Conservation (phyloP, 1,140 invertebrate species). For the Reticulitermes speratus region DNA sequence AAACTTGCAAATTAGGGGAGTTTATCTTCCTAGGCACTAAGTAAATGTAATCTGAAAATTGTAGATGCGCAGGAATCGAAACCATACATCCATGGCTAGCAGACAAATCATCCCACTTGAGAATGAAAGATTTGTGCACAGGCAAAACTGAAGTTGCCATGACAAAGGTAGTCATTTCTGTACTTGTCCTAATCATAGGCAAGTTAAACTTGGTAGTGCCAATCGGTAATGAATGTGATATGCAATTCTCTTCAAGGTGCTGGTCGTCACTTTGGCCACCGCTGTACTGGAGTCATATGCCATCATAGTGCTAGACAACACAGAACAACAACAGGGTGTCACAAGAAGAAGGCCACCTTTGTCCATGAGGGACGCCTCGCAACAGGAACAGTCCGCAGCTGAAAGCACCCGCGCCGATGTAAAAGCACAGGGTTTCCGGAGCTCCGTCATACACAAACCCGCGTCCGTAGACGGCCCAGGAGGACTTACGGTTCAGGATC, state of each 20-base stretch:
- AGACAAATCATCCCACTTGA: too few species aligned
- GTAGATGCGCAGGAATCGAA: too few species aligned
- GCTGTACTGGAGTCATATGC: not conserved
- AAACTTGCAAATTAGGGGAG: too few species aligned
- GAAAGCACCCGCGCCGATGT: not conserved
- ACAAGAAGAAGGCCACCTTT: not conserved
- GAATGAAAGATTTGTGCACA: too few species aligned
- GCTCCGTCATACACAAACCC: not conserved
- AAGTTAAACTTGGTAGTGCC: too few species aligned
- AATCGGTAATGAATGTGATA: too few species aligned
- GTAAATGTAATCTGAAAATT: too few species aligned
- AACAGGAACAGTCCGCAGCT: not conserved
- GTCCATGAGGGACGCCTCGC: not conserved
- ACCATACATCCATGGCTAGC: too few species aligned
- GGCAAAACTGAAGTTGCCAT: too few species aligned
- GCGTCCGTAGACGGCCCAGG: not conserved
- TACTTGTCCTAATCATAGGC: too few species aligned
- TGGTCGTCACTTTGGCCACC: not conserved
- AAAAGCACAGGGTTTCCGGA: not conserved
- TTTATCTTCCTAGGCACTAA: too few species aligned
- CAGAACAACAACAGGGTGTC: not conserved
- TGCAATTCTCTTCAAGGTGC: not conserved
- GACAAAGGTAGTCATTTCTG: too few species aligned
- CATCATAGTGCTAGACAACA: not conserved
- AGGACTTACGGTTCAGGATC: constrained; percentile 21